Conservation (phyloP, 2,888 invertebrate species). For the Tetranychus truncatus region DNA sequence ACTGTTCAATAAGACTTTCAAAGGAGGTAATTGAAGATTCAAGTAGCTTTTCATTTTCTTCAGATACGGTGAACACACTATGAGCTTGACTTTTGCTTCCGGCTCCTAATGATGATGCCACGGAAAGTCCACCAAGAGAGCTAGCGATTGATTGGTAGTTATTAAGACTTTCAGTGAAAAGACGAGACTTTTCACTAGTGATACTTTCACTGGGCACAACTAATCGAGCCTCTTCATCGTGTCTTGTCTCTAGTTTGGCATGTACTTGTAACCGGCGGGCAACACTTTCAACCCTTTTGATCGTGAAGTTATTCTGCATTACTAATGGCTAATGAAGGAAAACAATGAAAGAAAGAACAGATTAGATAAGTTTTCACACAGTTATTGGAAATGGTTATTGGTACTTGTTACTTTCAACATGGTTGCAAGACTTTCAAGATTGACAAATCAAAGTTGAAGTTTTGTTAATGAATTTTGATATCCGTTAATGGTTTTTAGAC, state of each 20-base stretch:
- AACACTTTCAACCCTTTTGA: constrained; percentile 7
- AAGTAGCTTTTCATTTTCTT: background rate
- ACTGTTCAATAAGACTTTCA: background rate
- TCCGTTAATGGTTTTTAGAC: background rate
- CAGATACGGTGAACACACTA: background rate
- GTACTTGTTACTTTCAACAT: no score
- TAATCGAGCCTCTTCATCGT: background rate
- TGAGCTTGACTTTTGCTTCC: constrained; percentile 1
- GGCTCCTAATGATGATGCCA: background rate
- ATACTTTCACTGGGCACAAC: background rate
- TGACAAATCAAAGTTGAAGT: no score
- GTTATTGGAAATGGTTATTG: no score
- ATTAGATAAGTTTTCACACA: background rate
- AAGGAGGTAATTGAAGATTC: background rate
- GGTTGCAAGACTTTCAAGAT: no score
- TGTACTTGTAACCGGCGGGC: background rate
- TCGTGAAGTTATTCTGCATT: constrained; percentile 7
- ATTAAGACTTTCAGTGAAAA: background rate
- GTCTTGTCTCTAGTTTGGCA: background rate
- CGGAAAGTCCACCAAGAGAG: background rate
- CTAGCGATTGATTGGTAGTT: constrained; percentile 2
- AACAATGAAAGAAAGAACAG: background rate
- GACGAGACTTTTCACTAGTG: background rate
- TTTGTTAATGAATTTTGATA: no score
- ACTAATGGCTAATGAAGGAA: background rate